These are phyloP conservation scores for Luscinia megarhynchos DNA, from an alignment of 2,797 vertebrate genomes.

Conservation along the genomic window DNA sequence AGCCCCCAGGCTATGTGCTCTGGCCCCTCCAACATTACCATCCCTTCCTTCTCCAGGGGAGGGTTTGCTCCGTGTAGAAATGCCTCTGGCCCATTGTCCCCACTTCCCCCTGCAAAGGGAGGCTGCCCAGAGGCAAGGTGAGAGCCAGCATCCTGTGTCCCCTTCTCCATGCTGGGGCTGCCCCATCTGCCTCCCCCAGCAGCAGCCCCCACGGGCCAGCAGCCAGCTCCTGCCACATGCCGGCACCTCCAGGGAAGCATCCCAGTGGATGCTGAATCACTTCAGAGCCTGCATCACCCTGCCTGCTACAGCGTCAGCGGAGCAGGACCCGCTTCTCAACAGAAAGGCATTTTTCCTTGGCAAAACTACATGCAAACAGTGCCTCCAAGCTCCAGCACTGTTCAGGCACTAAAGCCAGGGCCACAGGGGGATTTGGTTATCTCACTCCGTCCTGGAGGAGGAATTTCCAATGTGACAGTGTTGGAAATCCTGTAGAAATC, in stretches of 20 bases:
- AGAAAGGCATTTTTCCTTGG: background rate
- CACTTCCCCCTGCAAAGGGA: background rate
- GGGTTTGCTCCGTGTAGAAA: background rate
- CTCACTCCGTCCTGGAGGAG: background rate
- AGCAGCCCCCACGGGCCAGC: background rate
- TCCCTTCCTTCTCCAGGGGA: background rate
- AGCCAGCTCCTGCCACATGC: background rate
- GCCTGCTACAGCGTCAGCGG: background rate
- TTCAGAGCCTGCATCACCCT: accelerated
- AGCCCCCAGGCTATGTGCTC: background rate
- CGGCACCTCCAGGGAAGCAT: background rate
- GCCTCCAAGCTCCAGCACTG: background rate
- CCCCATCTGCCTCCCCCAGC: background rate
- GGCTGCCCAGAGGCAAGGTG: background rate
- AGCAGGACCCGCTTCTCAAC: background rate
- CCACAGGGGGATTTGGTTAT: background rate
- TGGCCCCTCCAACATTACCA: background rate
- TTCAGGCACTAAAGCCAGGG: background rate
- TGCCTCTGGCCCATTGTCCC: background rate
- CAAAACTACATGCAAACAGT: background rate
- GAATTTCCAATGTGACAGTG: background rate
- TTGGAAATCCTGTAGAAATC: background rate
- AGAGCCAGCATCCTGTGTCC: background rate
- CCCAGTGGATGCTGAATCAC: background rate
- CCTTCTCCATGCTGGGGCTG: background rate